These are phyloP conservation scores for Scrobipalpa costella DNA, from an alignment of 2,888 invertebrate species.

Conservation along the genomic window DNA sequence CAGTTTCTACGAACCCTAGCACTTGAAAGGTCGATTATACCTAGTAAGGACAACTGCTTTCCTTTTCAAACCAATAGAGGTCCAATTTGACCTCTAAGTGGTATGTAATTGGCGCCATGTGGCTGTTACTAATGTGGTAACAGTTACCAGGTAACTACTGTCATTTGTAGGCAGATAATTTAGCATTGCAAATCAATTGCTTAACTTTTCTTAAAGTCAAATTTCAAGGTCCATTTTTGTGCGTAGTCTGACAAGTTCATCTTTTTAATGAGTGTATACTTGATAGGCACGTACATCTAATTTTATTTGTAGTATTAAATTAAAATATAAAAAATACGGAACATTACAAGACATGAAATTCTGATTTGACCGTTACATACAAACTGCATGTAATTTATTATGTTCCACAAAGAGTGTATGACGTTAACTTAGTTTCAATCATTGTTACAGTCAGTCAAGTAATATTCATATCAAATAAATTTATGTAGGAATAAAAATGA, in stretches of 20 bases:
- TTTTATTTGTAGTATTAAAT: no score
- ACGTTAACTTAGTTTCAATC: no score
- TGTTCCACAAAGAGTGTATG: no score
- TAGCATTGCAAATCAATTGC: background rate
- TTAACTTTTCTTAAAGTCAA: background rate
- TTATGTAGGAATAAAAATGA: no score
- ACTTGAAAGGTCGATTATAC: background rate
- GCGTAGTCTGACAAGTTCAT: background rate
- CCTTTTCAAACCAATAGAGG: background rate
- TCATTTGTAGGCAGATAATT: background rate
- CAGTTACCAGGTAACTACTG: no score
- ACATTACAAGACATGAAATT: no score
- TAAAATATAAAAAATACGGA: no score
- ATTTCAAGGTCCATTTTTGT: background rate
- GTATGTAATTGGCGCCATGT: background rate
- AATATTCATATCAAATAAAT: no score
- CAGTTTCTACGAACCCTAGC: background rate
- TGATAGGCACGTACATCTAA: background rate
- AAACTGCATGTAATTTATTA: no score
- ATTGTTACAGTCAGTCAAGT: no score
- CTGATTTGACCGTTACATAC: no score
- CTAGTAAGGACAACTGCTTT: conserved; percentile 9
- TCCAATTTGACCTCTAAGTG: background rate
- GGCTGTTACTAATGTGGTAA: background rate
- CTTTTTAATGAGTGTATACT: background rate